Base-by-base conservation (phyloP, 2,888 invertebrate species). In the Mesochorus sp. region DNA sequence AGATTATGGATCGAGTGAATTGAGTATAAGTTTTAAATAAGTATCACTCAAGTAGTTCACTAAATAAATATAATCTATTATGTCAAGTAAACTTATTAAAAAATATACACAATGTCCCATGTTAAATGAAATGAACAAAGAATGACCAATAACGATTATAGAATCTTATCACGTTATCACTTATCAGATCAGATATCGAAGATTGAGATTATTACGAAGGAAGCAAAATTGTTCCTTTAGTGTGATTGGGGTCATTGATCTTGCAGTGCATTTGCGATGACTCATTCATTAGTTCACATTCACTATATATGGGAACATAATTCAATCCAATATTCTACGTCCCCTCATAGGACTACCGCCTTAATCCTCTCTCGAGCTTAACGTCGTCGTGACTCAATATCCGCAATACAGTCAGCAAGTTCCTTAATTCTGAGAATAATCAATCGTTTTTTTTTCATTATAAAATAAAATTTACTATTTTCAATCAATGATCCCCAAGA, bases 161-260 rank as follows among this genome's bases (percentile, higher is more conserved):
- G 12, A n/a, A 64, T 51, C 17, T n/a, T 21, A 49, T 70, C 17
- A 14, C n/a, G n/a, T n/a, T n/a, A n/a, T n/a, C n/a, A n/a, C n/a
- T n/a, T n/a, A n/a, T n/a, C n/a, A n/a, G n/a, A n/a, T n/a, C n/a
- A n/a, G n/a, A n/a, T 14, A 59, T 6, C 10, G 21, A 39, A 61
- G 47, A 61, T 61, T 8, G 31, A 39, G 26, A 24, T 34, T 57
- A 57, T 68, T 68, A 37, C 19, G 49, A 51, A n/a, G 12, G 42
- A 64, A 71, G 49, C 19, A 28, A 71, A 61, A 37, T 61, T 71
- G 21, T 28, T 71, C 51, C 6, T 24, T n/a, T 51, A 37, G 42
- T 39, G 26, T 17, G 3, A 49, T 59, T 49, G 51, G 31, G 17
- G 10, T 68, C 53, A 66, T 17, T 28, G 67, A 53, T 39, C 67